Percentiles rank a stretch among this genome's conserved stretches.
Evolutionary conservation across 2,797 vertebrate genomes (phyloP).

Genomic region (Margarornis squamiger): DNA sequence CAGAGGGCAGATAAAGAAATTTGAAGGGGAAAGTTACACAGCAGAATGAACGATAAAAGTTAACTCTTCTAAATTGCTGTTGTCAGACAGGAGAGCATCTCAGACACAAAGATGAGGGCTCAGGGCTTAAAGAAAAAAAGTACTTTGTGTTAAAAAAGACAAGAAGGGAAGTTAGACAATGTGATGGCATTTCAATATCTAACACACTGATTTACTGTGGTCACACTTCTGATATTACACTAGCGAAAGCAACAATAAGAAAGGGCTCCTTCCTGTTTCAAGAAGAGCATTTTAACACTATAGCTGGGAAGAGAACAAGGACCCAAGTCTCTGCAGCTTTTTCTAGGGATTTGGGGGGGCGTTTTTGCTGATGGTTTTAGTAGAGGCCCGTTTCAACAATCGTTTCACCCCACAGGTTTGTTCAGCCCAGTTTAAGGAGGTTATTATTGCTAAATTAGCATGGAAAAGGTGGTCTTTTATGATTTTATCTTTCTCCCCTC

Average conservation of each 20-base stretch:
- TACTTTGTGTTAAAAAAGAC: constrained; percentile 54
- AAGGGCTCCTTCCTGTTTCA: constrained; percentile 32
- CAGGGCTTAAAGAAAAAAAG: constrained; percentile 55
- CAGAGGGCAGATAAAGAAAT: constrained; percentile 84
- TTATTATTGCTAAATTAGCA: neutral
- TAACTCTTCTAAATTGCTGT: constrained; percentile 77
- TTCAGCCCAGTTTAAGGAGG: neutral
- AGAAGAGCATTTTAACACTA: constrained; percentile 1
- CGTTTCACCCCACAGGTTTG: neutral
- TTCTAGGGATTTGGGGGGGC: neutral
- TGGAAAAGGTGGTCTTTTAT: neutral
- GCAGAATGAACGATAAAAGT: constrained; percentile 80
- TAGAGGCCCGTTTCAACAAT: neutral
- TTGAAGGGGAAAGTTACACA: constrained; percentile 83
- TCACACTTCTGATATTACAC: constrained; percentile 25
- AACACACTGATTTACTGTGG: constrained; percentile 36
- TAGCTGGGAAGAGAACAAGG: neutral
- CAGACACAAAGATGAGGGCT: constrained; percentile 65
- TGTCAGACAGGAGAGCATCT: constrained; percentile 73
- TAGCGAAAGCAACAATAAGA: constrained; percentile 37
- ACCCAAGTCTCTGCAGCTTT: neutral
- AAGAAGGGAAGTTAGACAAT: constrained; percentile 49
- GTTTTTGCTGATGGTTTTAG: neutral
- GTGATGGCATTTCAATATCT: constrained; percentile 49
- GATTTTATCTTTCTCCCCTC: neutral